Evolutionary conservation across 1,140 invertebrate genomes (phyloP).

Genomic region (Branchinecta lynchi): DNA sequence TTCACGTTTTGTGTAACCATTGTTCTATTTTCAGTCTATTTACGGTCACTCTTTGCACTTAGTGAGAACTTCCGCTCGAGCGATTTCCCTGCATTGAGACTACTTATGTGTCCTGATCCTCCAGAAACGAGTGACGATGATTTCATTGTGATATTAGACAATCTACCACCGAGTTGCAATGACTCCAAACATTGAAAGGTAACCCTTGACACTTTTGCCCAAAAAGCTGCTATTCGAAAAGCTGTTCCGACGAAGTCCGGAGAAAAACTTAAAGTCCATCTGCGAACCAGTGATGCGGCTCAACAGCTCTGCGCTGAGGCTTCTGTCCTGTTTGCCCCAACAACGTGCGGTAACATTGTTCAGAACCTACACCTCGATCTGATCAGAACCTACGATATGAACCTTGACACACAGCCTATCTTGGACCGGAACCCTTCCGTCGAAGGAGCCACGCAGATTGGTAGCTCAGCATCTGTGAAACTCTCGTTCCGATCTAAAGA

Average conservation of each 20-base stretch:
- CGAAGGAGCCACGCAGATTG: neutral
- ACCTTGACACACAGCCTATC: neutral
- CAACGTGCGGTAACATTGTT: neutral
- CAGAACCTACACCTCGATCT: neutral
- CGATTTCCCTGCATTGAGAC: no score
- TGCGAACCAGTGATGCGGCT: neutral
- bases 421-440: neutral
- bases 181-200: neutral
- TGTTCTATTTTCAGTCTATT: no score
- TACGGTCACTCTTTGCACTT: no score
- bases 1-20: no score
- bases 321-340: neutral
- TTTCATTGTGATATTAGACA: neutral
- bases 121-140: no score
- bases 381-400: neutral
- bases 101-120: no score
- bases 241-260: no score
- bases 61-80: no score
- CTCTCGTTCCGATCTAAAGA: neutral
- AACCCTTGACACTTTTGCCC: neutral
- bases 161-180: constrained; percentile 4
- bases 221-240: neutral
- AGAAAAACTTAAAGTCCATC: neutral
- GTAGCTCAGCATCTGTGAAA: neutral
- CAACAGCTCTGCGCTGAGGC: neutral